Percentiles rank a stretch among this genome's conserved stretches.
Evolutionary conservation across 2,888 invertebrate species (phyloP).

Genomic region (Sarcophaga subvicina): DNA sequence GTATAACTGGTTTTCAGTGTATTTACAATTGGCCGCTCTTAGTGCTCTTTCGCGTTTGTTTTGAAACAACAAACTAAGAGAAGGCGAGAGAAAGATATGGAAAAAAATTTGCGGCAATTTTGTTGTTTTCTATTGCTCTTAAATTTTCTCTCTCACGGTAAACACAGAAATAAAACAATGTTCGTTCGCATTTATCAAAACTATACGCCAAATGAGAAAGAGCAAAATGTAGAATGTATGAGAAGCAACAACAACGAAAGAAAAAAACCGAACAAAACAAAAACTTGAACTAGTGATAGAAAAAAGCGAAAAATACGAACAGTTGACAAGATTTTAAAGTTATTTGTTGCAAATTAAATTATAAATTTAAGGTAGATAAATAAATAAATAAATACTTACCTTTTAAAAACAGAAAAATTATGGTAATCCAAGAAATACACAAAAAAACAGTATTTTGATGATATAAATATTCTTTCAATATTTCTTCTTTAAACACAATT

Average conservation of each 20-base stretch:
- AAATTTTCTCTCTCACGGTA: conserved; percentile 9
- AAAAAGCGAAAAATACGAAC: conserved; percentile 21
- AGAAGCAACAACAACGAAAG: conserved; percentile 10
- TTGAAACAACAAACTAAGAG: conserved; percentile 49
- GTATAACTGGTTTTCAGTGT: not conserved
- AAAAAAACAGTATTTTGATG: conserved; percentile 48
- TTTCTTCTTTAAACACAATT: not conserved
- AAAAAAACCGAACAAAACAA: conserved; percentile 59
- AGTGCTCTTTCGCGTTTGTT: conserved; percentile 53
- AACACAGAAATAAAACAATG: conserved; percentile 20
- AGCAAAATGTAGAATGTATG: not conserved
- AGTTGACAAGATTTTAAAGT: conserved; percentile 56
- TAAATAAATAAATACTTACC: conserved; percentile 40
- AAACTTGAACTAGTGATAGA: conserved; percentile 44
- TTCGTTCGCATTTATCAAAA: not conserved
- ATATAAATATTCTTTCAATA: not conserved
- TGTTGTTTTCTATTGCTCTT: conserved; percentile 18
- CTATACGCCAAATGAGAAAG: conserved; percentile 3
- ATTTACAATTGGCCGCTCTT: conserved; percentile 36
- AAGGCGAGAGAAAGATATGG: conserved; percentile 25
- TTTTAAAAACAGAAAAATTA: not conserved
- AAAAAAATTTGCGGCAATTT: conserved; percentile 64
- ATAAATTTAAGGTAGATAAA: not conserved
- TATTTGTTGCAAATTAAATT: not conserved
- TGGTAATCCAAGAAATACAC: conserved; percentile 35